These are phyloP conservation scores for Todiramphus saurophagus DNA, from an alignment of 2,113 vertebrate genomes.

Conservation along the genomic window DNA sequence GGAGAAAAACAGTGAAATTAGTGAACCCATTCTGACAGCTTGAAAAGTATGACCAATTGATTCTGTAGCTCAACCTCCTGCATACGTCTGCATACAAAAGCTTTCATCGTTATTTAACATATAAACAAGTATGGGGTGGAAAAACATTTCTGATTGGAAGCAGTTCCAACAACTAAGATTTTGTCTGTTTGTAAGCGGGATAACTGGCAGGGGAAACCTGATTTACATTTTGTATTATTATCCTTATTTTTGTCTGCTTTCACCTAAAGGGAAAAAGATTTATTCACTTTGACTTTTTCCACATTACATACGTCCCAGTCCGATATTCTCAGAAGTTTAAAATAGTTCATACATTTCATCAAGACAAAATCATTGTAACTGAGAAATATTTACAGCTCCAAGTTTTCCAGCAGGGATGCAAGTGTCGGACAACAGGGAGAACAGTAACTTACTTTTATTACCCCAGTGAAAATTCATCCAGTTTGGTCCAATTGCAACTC, in stretches of 20 bases:
- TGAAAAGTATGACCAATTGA: not conserved
- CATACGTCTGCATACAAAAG: not conserved
- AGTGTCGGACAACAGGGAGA: not conserved
- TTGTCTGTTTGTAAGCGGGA: not conserved
- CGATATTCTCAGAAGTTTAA: not conserved
- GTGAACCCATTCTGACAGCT: not conserved
- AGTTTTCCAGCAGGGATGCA: not conserved
- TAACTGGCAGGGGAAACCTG: not conserved
- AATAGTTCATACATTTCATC: not conserved
- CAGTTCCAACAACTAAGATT: not conserved
- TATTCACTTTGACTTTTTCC: conserved; percentile 22
- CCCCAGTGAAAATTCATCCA: not conserved
- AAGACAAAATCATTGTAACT: not conserved
- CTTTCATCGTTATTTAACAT: not conserved
- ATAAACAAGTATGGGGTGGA: not conserved
- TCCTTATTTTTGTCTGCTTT: conserved; percentile 6
- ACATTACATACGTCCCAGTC: not conserved
- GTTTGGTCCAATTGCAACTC: not conserved
- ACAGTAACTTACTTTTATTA: not conserved
- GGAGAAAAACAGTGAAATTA: not conserved
- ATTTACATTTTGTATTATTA: not conserved
- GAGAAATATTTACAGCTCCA: not conserved
- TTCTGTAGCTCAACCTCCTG: not conserved
- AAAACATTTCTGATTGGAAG: not conserved
- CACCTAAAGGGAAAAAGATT: not conserved